Percentiles rank a stretch among this genome's conserved stretches.
These are phyloP conservation scores for Drosophila infuscata DNA, from an alignment of 2,888 invertebrate genomes.

Conservation along the genomic window DNA sequence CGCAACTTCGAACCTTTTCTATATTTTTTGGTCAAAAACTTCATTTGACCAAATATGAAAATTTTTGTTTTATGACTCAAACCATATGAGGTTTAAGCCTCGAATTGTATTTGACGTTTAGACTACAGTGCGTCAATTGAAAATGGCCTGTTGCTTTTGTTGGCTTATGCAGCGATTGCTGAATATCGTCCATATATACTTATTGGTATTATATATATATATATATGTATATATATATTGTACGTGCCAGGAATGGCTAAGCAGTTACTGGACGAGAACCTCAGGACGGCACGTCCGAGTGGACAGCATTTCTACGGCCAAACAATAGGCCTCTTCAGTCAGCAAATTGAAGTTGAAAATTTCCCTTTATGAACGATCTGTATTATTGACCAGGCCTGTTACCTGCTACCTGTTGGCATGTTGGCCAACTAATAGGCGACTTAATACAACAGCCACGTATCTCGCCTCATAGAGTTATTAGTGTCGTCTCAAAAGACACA, in stretches of 20 bases:
- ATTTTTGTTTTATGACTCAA: not conserved
- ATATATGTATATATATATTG: not conserved
- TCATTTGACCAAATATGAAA: slow-evolving; percentile 25
- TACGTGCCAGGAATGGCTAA: slow-evolving; percentile 66
- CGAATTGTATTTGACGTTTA: slow-evolving; percentile 10
- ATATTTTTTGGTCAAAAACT: not conserved
- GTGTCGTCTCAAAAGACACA: slow-evolving; percentile 56
- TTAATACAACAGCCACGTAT: slow-evolving; percentile 67
- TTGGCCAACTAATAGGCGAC: slow-evolving; percentile 63
- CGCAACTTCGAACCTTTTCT: not conserved
- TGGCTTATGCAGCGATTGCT: slow-evolving; percentile 24
- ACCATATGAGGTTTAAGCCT: slow-evolving; percentile 3
- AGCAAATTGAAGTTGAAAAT: slow-evolving; percentile 48
- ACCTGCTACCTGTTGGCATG: slow-evolving; percentile 57
- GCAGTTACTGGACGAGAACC: slow-evolving; percentile 26
- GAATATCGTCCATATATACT: slow-evolving; percentile 35
- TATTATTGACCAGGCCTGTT: slow-evolving; percentile 52
- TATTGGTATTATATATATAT: not conserved
- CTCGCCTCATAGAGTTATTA: slow-evolving; percentile 71
- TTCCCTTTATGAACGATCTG: slow-evolving; percentile 70
- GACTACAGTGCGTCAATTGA: slow-evolving; percentile 19
- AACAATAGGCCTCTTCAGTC: slow-evolving; percentile 28
- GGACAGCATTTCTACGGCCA: slow-evolving; percentile 36
- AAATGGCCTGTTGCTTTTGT: slow-evolving; percentile 9
- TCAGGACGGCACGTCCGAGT: slow-evolving; percentile 51